phyloP scores from a whole-genome alignment of 92 coral and sea anemone genomes.

The Porites evermanni region DNA sequence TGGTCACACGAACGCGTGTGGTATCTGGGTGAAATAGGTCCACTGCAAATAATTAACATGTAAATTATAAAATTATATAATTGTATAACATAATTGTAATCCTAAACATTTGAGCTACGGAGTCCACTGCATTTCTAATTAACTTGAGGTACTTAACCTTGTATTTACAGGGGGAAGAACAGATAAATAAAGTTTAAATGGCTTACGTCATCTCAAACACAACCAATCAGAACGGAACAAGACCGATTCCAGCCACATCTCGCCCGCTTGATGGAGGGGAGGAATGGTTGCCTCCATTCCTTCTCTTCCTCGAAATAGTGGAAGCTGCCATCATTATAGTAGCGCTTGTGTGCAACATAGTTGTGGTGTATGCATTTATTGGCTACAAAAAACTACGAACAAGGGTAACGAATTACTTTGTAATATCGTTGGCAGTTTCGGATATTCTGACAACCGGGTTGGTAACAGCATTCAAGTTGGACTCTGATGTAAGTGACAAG shows the following conservation, averaged over 20 bases:
- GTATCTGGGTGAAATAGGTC: too few species aligned
- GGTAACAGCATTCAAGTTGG: conserved; percentile 69
- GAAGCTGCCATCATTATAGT: conserved; percentile 55
- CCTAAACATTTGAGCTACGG: too few species aligned
- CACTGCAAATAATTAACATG: too few species aligned
- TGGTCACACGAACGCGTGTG: too few species aligned
- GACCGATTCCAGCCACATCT: not conserved
- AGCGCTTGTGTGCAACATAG: conserved; percentile 68
- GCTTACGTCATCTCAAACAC: conserved; percentile 21
- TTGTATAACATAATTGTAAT: too few species aligned
- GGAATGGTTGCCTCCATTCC: conserved; percentile 11
- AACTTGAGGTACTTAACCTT: too few species aligned
- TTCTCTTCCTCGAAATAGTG: conserved; percentile 34
- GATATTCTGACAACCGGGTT: conserved; percentile 77
- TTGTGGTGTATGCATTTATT: conserved; percentile 82
- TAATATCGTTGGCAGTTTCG: conserved; percentile 80
- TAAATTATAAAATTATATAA: too few species aligned
- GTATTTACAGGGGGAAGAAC: conserved; percentile 4
- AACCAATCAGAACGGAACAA: not conserved
- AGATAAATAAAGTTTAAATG: not conserved
- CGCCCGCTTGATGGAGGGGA: not conserved
- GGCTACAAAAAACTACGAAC: conserved; percentile 69
- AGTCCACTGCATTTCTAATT: not conserved
- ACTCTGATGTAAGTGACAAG: not conserved
- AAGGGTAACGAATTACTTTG: conserved; percentile 86